Percentiles rank a stretch among this genome's conserved stretches.
Conservation (phyloP, 2,888 invertebrate genomes). For the Himalopsyche tibetana region DNA sequence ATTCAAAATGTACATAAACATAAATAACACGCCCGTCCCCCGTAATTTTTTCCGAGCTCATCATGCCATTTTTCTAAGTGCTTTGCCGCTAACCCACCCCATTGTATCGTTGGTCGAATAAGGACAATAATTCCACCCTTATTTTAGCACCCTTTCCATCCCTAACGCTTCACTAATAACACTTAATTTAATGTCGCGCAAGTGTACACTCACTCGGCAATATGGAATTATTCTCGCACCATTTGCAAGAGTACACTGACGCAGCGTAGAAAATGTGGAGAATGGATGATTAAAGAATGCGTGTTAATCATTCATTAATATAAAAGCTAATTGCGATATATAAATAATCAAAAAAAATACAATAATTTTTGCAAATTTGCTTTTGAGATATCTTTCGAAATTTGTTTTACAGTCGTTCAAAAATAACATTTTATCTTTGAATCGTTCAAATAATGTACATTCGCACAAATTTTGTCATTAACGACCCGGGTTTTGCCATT, state of each 20-base stretch:
- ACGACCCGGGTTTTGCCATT: too few species aligned
- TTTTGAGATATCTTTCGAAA: too few species aligned
- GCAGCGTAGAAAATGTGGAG: constrained; percentile 25
- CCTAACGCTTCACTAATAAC: constrained; percentile 49
- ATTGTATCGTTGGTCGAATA: constrained; percentile 17
- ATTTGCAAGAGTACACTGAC: constrained; percentile 53
- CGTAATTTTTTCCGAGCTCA: not conserved
- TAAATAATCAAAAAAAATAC: too few species aligned
- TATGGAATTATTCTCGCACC: constrained; percentile 57
- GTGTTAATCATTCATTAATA: too few species aligned
- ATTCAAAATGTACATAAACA: not conserved
- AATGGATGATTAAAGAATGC: too few species aligned
- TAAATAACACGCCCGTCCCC: not conserved
- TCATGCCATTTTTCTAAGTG: constrained; percentile 31
- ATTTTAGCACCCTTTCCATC: constrained; percentile 24
- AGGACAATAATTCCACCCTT: constrained; percentile 41
- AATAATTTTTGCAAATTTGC: too few species aligned
- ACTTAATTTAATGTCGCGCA: constrained; percentile 60
- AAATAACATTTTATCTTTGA: too few species aligned
- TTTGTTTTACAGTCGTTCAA: too few species aligned
- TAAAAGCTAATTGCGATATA: too few species aligned
- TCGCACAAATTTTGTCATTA: too few species aligned
- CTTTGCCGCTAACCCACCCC: not conserved
- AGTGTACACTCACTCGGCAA: constrained; percentile 60
- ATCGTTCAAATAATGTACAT: too few species aligned